These are phyloP conservation scores for Mystacornis crossleyi DNA, from an alignment of 2,113 vertebrate species.

Conservation along the genomic window DNA sequence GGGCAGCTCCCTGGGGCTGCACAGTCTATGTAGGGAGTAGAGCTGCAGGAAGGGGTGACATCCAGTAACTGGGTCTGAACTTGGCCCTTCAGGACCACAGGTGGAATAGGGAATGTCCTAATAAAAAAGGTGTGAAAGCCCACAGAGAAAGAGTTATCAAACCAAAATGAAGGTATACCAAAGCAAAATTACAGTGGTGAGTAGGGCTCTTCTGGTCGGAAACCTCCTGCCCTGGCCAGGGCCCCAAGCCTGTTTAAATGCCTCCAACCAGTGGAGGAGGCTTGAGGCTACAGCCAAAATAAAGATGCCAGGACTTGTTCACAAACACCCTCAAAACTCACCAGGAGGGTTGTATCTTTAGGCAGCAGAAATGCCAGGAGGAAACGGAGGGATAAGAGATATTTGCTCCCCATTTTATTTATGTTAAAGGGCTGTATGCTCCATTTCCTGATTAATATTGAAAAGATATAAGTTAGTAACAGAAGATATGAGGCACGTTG, in stretches of 20 bases:
- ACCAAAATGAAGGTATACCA: background rate
- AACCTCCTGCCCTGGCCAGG: background rate
- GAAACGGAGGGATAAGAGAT: background rate
- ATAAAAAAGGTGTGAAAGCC: background rate
- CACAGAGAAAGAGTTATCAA: background rate
- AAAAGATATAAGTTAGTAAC: background rate
- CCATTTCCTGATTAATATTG: background rate
- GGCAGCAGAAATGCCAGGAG: background rate
- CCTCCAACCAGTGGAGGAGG: background rate
- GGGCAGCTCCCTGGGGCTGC: accelerated
- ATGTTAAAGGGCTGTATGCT: background rate
- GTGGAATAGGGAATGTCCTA: accelerated
- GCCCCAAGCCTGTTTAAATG: background rate
- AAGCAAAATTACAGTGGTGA: background rate
- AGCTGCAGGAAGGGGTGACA: background rate
- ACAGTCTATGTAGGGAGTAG: background rate
- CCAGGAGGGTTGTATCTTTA: background rate
- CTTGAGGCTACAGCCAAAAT: background rate
- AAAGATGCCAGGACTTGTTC: background rate
- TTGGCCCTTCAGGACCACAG: background rate
- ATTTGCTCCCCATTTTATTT: background rate
- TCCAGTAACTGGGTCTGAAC: background rate
- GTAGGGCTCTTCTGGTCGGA: background rate
- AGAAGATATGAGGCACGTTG: background rate
- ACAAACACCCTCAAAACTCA: background rate